Conservation (phyloP, 2,113 vertebrate genomes). For the Leiothrix lutea region DNA sequence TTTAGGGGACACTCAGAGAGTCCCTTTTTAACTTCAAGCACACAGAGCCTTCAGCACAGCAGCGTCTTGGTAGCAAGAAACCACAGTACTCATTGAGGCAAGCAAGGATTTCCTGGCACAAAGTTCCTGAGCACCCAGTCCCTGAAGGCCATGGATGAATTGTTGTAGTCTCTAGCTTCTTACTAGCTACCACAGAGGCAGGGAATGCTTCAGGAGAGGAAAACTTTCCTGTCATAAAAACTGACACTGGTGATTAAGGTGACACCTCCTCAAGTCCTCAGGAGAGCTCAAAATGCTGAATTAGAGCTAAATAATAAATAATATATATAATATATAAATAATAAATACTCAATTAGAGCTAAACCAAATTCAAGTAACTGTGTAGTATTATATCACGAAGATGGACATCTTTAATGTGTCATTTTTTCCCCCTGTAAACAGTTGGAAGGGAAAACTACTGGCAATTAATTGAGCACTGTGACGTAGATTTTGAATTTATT, state of each 20-base stretch:
- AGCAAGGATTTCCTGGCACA: background rate
- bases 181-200: background rate
- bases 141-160: background rate
- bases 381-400: background rate
- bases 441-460: background rate
- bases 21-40: background rate
- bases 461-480: background rate
- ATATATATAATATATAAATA: too few species aligned
- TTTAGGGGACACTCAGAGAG: background rate
- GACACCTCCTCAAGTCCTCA: background rate
- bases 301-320: background rate
- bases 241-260: background rate
- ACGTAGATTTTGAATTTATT: background rate
- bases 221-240: background rate
- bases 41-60: background rate
- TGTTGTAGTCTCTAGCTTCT: background rate
- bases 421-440: background rate
- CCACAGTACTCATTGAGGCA: background rate
- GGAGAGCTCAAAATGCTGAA: background rate
- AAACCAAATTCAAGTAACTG: background rate
- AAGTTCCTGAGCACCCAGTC: background rate
- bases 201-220: background rate
- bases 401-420: background rate
- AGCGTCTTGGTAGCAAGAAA: fast-evolving
- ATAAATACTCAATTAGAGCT: background rate